These are phyloP conservation scores for Podarcis raffonei DNA, from an alignment of 2,113 vertebrate genomes.

Conservation along the genomic window DNA sequence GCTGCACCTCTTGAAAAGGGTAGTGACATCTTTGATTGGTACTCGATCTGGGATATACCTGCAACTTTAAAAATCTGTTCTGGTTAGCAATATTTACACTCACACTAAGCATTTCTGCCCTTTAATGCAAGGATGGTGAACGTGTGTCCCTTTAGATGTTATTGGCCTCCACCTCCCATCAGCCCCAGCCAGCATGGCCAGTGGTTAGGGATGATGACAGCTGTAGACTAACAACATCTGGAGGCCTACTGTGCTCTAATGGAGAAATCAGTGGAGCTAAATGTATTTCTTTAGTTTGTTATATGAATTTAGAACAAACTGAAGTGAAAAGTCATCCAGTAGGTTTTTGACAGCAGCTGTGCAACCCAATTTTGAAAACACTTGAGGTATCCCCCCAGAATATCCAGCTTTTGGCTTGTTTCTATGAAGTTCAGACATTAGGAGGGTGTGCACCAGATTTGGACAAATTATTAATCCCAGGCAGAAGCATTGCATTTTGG, in stretches of 20 bases:
- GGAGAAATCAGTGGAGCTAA: background rate
- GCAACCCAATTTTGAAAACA: background rate
- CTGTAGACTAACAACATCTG: no score
- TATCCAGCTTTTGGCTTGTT: background rate
- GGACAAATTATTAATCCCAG: no score
- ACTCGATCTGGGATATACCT: background rate
- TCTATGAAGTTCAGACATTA: background rate
- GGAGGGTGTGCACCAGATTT: background rate
- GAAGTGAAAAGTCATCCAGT: background rate
- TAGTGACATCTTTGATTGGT: background rate
- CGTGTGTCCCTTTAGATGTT: no score
- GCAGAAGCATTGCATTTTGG: no score
- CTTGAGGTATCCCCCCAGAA: background rate
- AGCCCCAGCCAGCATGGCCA: no score
- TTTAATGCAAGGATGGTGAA: background rate
- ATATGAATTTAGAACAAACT: background rate
- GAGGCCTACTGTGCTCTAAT: background rate
- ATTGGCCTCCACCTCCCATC: no score
- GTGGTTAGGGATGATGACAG: no score
- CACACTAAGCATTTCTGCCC: background rate
- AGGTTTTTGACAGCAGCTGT: background rate
- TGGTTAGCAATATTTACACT: background rate
- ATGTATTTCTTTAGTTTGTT: background rate
- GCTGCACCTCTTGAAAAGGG: background rate
- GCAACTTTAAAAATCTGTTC: background rate